A percentile compares a stretch with the other conserved stretches of the same genome.
Conservation (phyloP, 1,140 invertebrate genomes). For the Portunus trituberculatus region DNA sequence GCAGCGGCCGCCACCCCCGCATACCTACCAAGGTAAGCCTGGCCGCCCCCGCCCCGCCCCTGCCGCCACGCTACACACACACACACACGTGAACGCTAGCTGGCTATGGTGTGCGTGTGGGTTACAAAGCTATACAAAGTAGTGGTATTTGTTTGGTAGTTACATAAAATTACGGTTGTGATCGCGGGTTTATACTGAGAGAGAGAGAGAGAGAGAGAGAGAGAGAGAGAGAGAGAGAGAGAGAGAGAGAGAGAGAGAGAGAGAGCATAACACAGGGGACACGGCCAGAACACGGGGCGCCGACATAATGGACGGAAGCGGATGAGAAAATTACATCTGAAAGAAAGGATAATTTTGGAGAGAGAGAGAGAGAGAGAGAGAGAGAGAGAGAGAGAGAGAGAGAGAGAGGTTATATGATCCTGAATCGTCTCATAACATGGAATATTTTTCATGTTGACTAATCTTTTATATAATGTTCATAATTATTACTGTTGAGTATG, state of each 20-base stretch:
- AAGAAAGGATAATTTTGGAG: constrained; percentile 14
- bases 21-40: constrained; percentile 12
- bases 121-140: neutral
- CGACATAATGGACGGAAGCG: constrained; percentile 18
- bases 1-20: neutral
- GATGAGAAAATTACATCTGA: constrained; percentile 23
- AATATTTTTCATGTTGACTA: neutral
- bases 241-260: neutral
- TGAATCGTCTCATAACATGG: neutral
- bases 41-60: neutral
- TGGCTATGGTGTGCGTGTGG: too few relatives aligned
- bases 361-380: constrained; percentile 20
- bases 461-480: neutral
- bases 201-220: too few relatives aligned
- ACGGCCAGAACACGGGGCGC: neutral
- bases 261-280: neutral
- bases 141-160: neutral
- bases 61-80: neutral
- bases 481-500: too few relatives aligned
- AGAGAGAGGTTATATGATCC: neutral
- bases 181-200: neutral
- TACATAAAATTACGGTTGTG: neutral
- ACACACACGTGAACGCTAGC: neutral
- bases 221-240: too few relatives aligned
- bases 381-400: constrained; percentile 20